A percentile compares a stretch with the other conserved stretches of the same genome.
These are phyloP conservation scores for Apteryx owenii DNA, from an alignment of 2,113 vertebrate species.

Conservation along the genomic window DNA sequence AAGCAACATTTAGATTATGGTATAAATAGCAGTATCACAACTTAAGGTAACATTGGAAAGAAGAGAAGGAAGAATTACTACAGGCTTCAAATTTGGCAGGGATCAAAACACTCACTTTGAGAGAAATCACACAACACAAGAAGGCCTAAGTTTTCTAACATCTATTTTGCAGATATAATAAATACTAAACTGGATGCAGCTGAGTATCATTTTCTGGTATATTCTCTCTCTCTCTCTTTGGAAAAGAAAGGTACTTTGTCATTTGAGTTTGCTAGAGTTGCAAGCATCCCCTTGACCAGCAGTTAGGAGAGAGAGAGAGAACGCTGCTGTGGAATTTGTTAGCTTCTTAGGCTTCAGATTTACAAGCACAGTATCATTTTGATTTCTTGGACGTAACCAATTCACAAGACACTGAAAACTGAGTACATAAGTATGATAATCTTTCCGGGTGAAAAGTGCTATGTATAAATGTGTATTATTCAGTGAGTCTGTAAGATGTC, in stretches of 20 bases:
- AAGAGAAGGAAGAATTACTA: background rate
- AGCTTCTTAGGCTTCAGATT: background rate
- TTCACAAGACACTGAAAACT: background rate
- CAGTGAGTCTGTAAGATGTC: rapidly evolving
- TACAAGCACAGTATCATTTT: background rate
- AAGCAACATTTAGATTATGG: background rate
- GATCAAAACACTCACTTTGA: background rate
- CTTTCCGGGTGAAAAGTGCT: background rate
- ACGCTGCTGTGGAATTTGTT: background rate
- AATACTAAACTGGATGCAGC: background rate
- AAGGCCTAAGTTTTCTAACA: background rate
- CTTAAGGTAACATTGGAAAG: background rate
- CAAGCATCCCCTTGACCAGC: background rate
- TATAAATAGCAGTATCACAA: background rate
- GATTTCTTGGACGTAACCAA: background rate
- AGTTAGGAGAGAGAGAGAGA: background rate
- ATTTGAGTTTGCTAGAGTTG: background rate
- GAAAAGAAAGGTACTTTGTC: background rate
- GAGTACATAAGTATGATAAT: rapidly evolving
- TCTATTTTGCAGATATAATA: background rate
- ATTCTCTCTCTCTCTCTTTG: background rate
- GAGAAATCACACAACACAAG: background rate
- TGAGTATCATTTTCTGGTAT: background rate
- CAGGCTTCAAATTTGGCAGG: background rate
- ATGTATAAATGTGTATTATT: background rate